Evolutionary conservation across 1,140 invertebrate genomes (phyloP).

Genomic region (Drosophila malerkotliana): DNA sequence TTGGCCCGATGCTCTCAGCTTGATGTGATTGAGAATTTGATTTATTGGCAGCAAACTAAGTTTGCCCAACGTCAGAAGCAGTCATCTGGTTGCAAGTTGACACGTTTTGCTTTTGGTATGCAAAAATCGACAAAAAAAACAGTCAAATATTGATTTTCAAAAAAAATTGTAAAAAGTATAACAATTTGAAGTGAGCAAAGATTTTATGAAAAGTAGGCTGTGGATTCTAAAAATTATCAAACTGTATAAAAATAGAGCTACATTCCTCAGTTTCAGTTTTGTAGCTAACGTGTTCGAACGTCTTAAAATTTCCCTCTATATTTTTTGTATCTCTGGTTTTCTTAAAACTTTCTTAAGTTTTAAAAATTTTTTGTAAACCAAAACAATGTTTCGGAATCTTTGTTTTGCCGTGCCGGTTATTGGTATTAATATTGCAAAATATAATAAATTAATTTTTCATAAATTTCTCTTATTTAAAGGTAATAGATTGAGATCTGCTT

Average conservation of each 20-base stretch:
- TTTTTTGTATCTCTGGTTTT: background rate
- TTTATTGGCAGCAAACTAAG: slow-evolving; percentile 70
- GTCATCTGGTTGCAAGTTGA: slow-evolving; percentile 47
- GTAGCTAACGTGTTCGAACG: background rate
- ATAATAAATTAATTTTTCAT: too few relatives aligned
- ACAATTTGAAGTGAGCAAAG: background rate
- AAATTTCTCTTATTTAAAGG: too few relatives aligned
- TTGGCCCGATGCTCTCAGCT: slow-evolving; percentile 40
- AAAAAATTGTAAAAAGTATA: background rate
- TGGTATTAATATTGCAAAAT: too few relatives aligned
- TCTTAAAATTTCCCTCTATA: background rate
- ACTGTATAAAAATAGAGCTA: background rate
- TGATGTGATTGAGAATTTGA: slow-evolving; percentile 74
- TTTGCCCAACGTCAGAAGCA: slow-evolving; percentile 48
- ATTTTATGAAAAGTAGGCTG: background rate
- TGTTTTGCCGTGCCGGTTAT: background rate
- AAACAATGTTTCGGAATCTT: slow-evolving; percentile 8
- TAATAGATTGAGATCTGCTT: background rate
- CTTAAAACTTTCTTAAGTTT: background rate
- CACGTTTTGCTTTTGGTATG: slow-evolving; percentile 18
- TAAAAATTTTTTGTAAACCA: background rate
- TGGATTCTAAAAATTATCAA: background rate
- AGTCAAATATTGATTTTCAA: background rate
- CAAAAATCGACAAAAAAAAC: slow-evolving; percentile 6
- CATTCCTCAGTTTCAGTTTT: background rate